These are phyloP conservation scores for Argya squamiceps DNA, from an alignment of 2,797 vertebrate species.

Conservation along the genomic window DNA sequence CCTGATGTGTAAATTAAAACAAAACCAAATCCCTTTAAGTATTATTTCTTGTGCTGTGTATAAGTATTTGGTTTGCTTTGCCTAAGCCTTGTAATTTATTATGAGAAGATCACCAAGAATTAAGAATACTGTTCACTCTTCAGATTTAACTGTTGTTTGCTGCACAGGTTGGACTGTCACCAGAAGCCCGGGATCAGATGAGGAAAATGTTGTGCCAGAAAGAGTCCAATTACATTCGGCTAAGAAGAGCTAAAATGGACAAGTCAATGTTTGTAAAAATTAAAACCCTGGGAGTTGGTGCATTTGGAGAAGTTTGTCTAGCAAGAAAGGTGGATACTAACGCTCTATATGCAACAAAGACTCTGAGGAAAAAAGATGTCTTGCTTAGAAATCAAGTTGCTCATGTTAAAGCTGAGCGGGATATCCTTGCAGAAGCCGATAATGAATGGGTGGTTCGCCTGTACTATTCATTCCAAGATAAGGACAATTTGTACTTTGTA, in stretches of 20 bases:
- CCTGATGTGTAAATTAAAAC: conserved; percentile 57
- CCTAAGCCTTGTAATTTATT: conserved; percentile 39
- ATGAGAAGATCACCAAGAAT: not conserved
- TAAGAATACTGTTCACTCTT: conserved; percentile 33
- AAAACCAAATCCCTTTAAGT: not conserved
- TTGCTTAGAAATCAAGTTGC: conserved; percentile 96
- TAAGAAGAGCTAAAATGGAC: conserved; percentile 98
- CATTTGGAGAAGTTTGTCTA: conserved; percentile 96
- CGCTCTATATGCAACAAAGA: conserved; percentile 96
- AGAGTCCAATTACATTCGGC: conserved; percentile 97
- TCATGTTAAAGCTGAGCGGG: conserved; percentile 96
- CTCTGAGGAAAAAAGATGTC: conserved; percentile 96
- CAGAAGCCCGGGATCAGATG: conserved; percentile 97
- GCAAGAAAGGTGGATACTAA: conserved; percentile 95
- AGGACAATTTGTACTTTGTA: conserved; percentile 97
- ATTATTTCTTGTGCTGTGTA: conserved; percentile 44
- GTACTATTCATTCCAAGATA: conserved; percentile 98
- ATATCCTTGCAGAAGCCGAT: conserved; percentile 97
- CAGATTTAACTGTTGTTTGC: conserved; percentile 63
- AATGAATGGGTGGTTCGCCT: conserved; percentile 99
- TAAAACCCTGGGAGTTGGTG: conserved; percentile 95
- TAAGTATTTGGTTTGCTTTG: conserved; percentile 61
- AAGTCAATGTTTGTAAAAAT: conserved; percentile 98
- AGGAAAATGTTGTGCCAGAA: conserved; percentile 98
- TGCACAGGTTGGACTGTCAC: conserved; percentile 91